Base-by-base conservation (phyloP, 2,888 invertebrate genomes). In the Athalia circularis region DNA sequence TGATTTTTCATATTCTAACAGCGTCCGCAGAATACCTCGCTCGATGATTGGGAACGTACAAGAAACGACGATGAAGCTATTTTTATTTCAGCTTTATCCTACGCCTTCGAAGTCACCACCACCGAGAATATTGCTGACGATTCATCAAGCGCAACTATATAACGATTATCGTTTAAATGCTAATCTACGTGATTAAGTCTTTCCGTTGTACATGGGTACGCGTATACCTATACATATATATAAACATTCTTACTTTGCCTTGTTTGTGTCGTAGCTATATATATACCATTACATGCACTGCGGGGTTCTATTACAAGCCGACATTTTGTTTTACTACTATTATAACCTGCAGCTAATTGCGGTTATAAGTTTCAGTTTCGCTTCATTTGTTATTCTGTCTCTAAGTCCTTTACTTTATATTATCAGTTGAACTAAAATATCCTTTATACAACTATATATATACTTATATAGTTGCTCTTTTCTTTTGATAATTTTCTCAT, bases 161-260 rank as follows among this genome's bases (percentile, higher is more conserved):
- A 50, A 67, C 65, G 65, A 67, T 67, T 67, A 67, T 48, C 65
- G 65, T 67, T 67, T 15, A 67, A 47, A 67, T 48, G 47, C 50
- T 67, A 67, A 67, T 67, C 50, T 29, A 50, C 9, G 50, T 47
- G 50, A 67, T 67, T 67, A 67, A 48, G 65, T 15, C 65, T 48
- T 67, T 50, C 15, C 15, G 15, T 50, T 50, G 48, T 50, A 54
- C 54, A 11, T 54, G 54, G 7, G 11, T 54, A n/a, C 54, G 0
- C 54, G 54, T 11, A 11, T 29, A n/a, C n/a, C n/a, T n/a, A 29
- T 29, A 29, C 29, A 2, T 29, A 29, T 29, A 29, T 29, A 29
- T 29, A 29, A 29, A 29, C 29, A 29, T 4, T 54, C n/a, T 11
- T 9, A 54, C 9, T 54, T 54, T 9, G 54, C 9, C 54, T n/a